These are phyloP conservation scores for Uropetala carovei DNA, from an alignment of 2,888 invertebrate genomes.

Conservation along the genomic window DNA sequence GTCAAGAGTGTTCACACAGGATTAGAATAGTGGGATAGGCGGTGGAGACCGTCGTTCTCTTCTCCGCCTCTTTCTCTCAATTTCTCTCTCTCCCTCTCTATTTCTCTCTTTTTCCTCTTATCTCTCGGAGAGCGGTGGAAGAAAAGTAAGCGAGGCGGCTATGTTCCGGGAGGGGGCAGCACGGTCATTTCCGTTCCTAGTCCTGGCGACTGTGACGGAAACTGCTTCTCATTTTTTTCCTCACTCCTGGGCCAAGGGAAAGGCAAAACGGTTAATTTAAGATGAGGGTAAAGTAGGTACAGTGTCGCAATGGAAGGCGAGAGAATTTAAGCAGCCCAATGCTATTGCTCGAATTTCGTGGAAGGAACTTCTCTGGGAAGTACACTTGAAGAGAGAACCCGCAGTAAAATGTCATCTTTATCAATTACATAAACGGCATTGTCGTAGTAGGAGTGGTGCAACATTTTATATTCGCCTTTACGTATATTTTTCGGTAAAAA, in stretches of 20 bases:
- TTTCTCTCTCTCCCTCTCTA: not conserved
- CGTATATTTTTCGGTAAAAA: too few species aligned
- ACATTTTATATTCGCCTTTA: too few species aligned
- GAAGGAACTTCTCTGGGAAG: not conserved
- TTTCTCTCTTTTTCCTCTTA: not conserved
- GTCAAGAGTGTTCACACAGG: not conserved
- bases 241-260: not conserved
- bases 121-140: not conserved
- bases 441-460: too few species aligned
- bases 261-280: slow-evolving; percentile 15
- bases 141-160: not conserved
- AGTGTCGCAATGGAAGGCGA: not conserved
- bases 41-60: not conserved
- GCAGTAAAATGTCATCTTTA: too few species aligned
- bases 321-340: not conserved
- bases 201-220: not conserved
- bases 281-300: not conserved
- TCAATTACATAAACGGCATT: too few species aligned
- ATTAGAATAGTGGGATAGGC: not conserved
- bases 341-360: not conserved
- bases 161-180: not conserved
- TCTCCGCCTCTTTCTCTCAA: not conserved
- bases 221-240: slow-evolving; percentile 4
- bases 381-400: not conserved
- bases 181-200: slow-evolving; percentile 8